A percentile compares a stretch with the other conserved stretches of the same genome.
Conservation (phyloP, 2,888 invertebrate genomes). For the Papilio gigon region DNA sequence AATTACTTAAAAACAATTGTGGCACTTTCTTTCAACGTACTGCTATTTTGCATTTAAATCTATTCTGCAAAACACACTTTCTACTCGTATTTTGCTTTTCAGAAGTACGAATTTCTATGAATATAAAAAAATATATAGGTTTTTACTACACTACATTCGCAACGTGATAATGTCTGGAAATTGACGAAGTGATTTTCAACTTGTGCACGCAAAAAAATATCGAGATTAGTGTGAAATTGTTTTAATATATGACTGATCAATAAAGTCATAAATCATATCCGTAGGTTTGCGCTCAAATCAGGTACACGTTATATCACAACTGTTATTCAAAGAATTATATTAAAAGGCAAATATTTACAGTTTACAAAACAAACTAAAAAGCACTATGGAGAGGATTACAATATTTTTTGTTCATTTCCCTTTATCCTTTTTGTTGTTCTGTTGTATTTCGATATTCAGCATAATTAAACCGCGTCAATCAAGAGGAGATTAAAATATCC, state of each 20-base stretch:
- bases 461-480: constrained; percentile 26
- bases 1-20: background rate
- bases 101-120: background rate
- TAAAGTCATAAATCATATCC: constrained; percentile 17
- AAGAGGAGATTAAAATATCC: constrained; percentile 13
- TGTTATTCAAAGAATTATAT: background rate
- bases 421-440: constrained; percentile 14
- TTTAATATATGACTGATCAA: constrained; percentile 19
- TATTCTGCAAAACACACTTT: background rate
- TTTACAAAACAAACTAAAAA: background rate
- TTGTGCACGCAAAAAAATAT: background rate
- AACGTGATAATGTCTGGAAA: background rate
- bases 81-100: background rate
- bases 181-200: background rate
- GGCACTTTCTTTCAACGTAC: no score
- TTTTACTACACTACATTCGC: background rate
- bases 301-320: background rate
- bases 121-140: no score
- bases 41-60: no score
- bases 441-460: constrained; percentile 17
- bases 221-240: constrained; percentile 11
- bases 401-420: constrained; percentile 16
- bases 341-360: background rate
- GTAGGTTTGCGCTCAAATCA: background rate
- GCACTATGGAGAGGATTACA: background rate